Base-by-base conservation (phyloP, 1,140 invertebrate species). In the Penaeus vannamei region DNA sequence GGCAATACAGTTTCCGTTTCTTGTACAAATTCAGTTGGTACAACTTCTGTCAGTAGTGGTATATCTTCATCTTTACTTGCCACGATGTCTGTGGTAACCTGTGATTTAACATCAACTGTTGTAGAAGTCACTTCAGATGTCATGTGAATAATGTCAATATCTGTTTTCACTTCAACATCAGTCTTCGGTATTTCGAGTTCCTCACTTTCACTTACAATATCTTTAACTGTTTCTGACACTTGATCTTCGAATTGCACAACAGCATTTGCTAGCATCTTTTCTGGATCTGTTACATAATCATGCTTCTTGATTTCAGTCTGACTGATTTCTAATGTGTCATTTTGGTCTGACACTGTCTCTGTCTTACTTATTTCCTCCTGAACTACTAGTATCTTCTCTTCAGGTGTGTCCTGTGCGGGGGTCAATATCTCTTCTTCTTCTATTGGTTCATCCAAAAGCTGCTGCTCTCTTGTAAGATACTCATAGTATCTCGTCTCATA, bases 401-500 rank as follows among this genome's bases (percentile, higher is more conserved):
- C 29, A 10, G 66, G 66, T n/a, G 66, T 22, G 10, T 69, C 66
- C 66, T 26, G 7, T 22, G 19, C 66, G 19, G 66, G 66, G 7
- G n/a, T 69, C 20, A 32, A 1, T 69, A 3, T 69, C 46, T 53
- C 14, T 53, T 53, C 46, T 8, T 53, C 46, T 14, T 53, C 46
- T 53, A 8, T 53, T 53, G 0, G 3, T 53, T 53, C 46, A 53
- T 53, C 46, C 46, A 53, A 53, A 53, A 69, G 42, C 5, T 26
- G 46, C 32, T 89, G 82, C 53, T 23, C 29, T 23, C 26, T 59
- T 42, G 82, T 26, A 79, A 89, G n/a, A 79, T 79, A 84, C 62
- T 85, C 84, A 85, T 69, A 82, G 62, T 85, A 90, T n/a, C 19
- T 46, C 26, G 84, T 90, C 72, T 89, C 87, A 89, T 66, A 76